Evolutionary conservation across 1,140 invertebrate genomes (phyloP).

Genomic region (Caenorhabditis inopinata): DNA sequence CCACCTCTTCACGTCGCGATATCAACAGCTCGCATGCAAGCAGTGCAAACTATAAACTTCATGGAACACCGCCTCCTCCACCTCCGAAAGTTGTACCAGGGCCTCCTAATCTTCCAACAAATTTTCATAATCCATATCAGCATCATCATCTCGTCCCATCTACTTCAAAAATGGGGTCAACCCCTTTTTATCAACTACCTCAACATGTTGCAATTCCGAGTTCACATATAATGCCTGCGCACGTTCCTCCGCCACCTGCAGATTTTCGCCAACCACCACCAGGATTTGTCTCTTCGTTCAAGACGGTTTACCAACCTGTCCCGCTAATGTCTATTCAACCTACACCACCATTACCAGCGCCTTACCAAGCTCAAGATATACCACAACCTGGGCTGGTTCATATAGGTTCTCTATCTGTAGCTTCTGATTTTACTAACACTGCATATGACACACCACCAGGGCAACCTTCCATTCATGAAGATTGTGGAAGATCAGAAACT

Average conservation of each 20-base stretch:
- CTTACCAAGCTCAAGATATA: neutral
- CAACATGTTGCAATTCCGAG: neutral
- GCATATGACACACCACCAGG: neutral
- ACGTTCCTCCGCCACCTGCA: neutral
- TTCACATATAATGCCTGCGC: neutral
- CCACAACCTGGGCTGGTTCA: neutral
- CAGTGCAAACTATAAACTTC: neutral
- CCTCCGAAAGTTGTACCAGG: neutral
- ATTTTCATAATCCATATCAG: neutral
- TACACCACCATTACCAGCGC: neutral
- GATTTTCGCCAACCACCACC: conserved; percentile 1
- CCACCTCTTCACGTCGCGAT: neutral
- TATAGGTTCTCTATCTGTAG: neutral
- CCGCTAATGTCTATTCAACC: too few relatives aligned
- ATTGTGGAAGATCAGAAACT: neutral
- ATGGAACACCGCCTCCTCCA: neutral
- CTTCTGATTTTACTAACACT: neutral
- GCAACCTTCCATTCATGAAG: neutral
- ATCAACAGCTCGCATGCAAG: neutral
- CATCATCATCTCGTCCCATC: too few relatives aligned
- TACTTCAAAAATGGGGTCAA: too few relatives aligned
- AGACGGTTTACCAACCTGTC: neutral
- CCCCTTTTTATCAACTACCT: neutral
- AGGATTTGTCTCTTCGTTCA: neutral
- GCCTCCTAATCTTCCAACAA: neutral